A percentile compares a stretch with the other conserved stretches of the same genome.
Evolutionary conservation across 2,888 invertebrate genomes (phyloP).

Genomic region (Oxystoma pomonae): DNA sequence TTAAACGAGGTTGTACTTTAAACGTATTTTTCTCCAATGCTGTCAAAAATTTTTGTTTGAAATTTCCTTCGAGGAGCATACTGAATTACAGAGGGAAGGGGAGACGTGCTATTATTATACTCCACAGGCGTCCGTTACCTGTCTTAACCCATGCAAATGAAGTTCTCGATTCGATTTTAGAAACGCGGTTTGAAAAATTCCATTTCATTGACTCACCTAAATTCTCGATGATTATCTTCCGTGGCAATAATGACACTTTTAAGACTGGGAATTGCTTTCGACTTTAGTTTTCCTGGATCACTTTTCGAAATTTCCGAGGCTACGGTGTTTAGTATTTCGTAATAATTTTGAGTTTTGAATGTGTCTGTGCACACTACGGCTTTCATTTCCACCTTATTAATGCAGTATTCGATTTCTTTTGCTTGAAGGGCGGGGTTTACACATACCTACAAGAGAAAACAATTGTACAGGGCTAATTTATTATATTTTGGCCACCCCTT

Average conservation of each 20-base stretch:
- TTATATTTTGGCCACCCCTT: too few relatives aligned
- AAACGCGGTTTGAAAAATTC: too few relatives aligned
- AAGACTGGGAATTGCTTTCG: constrained; percentile 51
- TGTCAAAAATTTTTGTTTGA: too few relatives aligned
- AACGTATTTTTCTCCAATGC: too few relatives aligned
- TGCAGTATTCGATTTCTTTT: constrained; percentile 65
- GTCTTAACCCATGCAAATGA: too few relatives aligned
- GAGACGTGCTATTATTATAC: too few relatives aligned
- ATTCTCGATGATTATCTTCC: constrained; percentile 50
- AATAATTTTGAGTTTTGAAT: constrained; percentile 64
- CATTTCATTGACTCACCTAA: neutral
- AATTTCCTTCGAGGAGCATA: too few relatives aligned
- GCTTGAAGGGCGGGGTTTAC: constrained; percentile 73
- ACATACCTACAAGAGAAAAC: constrained; percentile 54
- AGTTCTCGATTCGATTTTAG: too few relatives aligned
- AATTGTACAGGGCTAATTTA: too few relatives aligned
- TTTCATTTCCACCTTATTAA: constrained; percentile 66
- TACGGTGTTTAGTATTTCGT: constrained; percentile 56
- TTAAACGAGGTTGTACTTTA: too few relatives aligned
- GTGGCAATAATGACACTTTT: constrained; percentile 55
- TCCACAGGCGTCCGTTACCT: too few relatives aligned
- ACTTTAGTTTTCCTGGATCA: constrained; percentile 50
- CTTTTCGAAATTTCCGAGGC: constrained; percentile 55
- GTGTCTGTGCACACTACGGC: constrained; percentile 61
- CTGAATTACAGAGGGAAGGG: too few relatives aligned